phyloP scores from a whole-genome alignment of 2,113 vertebrate genomes.

The Paradisaea rubra region DNA sequence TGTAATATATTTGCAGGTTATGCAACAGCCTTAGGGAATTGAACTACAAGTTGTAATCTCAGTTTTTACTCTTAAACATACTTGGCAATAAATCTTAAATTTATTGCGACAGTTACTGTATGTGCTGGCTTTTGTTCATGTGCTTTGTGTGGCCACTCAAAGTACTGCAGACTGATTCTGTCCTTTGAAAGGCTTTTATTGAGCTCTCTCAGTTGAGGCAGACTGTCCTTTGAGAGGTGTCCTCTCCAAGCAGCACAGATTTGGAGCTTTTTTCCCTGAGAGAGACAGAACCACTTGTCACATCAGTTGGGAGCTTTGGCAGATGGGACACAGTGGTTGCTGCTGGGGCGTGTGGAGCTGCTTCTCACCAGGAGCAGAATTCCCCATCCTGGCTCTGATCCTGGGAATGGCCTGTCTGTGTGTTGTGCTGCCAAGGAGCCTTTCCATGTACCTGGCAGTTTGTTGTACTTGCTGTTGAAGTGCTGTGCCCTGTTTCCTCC shows the following conservation, averaged over 20 bases:
- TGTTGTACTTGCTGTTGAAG: neutral
- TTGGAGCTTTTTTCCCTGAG: neutral
- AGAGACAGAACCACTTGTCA: neutral
- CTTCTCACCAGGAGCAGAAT: neutral
- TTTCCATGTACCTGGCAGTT: neutral
- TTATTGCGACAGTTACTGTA: neutral
- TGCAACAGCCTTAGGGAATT: slow-evolving; percentile 20
- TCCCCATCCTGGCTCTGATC: neutral
- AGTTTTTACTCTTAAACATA: slow-evolving; percentile 1
- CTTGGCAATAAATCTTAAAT: neutral
- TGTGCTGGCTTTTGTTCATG: neutral
- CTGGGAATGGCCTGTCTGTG: neutral
- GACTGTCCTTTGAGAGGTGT: neutral
- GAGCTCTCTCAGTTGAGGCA: neutral
- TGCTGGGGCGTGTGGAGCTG: neutral
- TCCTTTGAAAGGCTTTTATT: neutral
- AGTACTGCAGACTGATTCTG: neutral
- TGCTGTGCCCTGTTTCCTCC: neutral
- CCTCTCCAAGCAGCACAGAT: neutral
- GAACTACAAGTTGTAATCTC: neutral
- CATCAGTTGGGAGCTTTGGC: neutral
- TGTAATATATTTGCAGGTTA: slow-evolving; percentile 17
- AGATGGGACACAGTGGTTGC: neutral
- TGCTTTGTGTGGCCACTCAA: neutral
- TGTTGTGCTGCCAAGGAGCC: neutral